Evolutionary conservation across 2,113 vertebrate genomes (phyloP).

Genomic region (Hylia prasina): DNA sequence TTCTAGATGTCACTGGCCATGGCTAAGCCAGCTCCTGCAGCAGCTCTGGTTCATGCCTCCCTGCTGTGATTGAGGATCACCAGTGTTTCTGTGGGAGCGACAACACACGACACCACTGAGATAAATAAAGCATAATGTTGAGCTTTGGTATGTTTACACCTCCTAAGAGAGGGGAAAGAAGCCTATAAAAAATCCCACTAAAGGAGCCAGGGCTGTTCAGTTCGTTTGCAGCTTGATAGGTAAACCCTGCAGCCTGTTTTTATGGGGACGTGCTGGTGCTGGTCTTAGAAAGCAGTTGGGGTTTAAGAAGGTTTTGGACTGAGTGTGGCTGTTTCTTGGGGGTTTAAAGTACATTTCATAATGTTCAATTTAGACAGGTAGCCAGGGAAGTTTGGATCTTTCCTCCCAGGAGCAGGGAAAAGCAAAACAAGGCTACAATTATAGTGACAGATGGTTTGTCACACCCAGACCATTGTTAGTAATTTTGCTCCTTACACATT

Average conservation of each 20-base stretch:
- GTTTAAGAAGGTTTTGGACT: not conserved
- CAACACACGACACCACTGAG: not conserved
- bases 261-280: not conserved
- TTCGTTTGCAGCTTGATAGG: conserved; percentile 13
- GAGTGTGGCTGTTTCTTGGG: not conserved
- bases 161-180: not conserved
- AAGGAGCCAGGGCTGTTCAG: not conserved
- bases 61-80: not conserved
- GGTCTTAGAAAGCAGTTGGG: not conserved
- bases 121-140: conserved; percentile 32
- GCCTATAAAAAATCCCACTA: not conserved
- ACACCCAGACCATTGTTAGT: not conserved
- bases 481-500: not conserved
- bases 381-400: not conserved
- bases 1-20: not conserved
- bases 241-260: not conserved
- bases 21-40: not conserved
- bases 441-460: not conserved
- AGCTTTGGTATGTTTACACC: not conserved
- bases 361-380: not conserved
- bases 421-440: not conserved
- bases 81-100: not conserved
- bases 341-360: not conserved
- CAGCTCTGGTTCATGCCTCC: not conserved
- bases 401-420: not conserved